These are phyloP conservation scores for Bubo blakistoni DNA, from an alignment of 2,113 vertebrate species.

Conservation along the genomic window DNA sequence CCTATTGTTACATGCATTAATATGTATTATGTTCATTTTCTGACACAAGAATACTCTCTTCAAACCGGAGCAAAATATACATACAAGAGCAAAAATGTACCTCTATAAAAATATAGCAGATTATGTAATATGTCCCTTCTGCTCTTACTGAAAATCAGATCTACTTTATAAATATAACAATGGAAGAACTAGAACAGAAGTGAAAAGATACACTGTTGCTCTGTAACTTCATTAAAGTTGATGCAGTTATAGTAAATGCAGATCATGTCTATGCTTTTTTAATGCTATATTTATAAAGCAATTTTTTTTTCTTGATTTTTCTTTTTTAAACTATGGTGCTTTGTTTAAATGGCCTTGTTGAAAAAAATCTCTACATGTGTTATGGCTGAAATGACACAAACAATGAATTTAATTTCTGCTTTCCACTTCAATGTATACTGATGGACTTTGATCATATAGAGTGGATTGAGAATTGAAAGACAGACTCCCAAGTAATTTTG, in stretches of 20 bases:
- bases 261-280: neutral
- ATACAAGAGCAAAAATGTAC: neutral
- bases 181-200: neutral
- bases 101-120: neutral
- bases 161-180: neutral
- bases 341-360: neutral
- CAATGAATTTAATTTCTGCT: slow-evolving; percentile 14
- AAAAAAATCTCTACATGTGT: neutral
- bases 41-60: neutral
- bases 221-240: neutral
- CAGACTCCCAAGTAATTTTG: slow-evolving; percentile 20
- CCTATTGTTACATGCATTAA: neutral
- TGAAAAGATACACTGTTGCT: neutral
- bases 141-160: neutral
- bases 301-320: neutral
- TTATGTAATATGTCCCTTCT: neutral
- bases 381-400: neutral
- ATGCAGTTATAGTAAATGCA: neutral
- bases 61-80: neutral
- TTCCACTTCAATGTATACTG: slow-evolving; percentile 3
- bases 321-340: neutral
- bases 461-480: slow-evolving; percentile 8
- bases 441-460: neutral
- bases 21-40: neutral
- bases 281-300: neutral